Conservation (phyloP, 2,888 invertebrate genomes). For the Lasioglossum villosulum region DNA sequence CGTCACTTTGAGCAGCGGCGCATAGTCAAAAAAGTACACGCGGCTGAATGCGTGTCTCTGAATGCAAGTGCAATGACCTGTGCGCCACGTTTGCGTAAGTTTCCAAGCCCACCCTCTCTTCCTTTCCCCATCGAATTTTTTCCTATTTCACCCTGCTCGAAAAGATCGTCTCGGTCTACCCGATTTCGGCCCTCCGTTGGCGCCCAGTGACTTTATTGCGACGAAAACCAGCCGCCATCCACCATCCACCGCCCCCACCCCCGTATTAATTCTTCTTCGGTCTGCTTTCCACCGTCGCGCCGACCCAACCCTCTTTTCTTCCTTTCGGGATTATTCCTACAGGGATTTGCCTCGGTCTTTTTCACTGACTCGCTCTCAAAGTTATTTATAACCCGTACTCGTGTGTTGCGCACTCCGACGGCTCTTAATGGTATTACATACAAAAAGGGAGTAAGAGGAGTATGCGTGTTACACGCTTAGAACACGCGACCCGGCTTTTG, state of each 20-base stretch:
- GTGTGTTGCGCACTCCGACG: background rate
- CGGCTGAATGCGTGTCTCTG: constrained; percentile 54
- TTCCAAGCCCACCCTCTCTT: constrained; percentile 36
- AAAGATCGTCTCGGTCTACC: constrained; percentile 33
- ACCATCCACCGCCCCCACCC: constrained; percentile 13
- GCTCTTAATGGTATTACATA: constrained; percentile 10
- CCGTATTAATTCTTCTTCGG: constrained; percentile 57
- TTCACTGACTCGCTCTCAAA: background rate
- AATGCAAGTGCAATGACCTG: constrained; percentile 69
- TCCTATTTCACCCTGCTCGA: constrained; percentile 38
- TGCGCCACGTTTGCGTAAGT: constrained; percentile 78
- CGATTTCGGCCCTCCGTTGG: constrained; percentile 39
- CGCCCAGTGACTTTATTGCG: constrained; percentile 67
- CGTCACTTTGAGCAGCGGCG: background rate
- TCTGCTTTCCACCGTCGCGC: constrained; percentile 26
- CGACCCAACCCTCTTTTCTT: constrained; percentile 12
- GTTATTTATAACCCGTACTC: constrained; percentile 5
- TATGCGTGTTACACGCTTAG: background rate
- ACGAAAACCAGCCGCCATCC: constrained; percentile 45
- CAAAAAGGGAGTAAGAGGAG: background rate
- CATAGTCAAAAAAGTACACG: constrained; percentile 22
- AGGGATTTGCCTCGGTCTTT: constrained; percentile 10
- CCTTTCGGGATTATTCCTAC: constrained; percentile 19
- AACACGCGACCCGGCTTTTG: constrained; percentile 3
- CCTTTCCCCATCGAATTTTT: constrained; percentile 40